Percentiles rank a stretch among this genome's conserved stretches.
phyloP scores from a whole-genome alignment of 2,888 invertebrate genomes.

The Acanthosoma haemorrhoidale region DNA sequence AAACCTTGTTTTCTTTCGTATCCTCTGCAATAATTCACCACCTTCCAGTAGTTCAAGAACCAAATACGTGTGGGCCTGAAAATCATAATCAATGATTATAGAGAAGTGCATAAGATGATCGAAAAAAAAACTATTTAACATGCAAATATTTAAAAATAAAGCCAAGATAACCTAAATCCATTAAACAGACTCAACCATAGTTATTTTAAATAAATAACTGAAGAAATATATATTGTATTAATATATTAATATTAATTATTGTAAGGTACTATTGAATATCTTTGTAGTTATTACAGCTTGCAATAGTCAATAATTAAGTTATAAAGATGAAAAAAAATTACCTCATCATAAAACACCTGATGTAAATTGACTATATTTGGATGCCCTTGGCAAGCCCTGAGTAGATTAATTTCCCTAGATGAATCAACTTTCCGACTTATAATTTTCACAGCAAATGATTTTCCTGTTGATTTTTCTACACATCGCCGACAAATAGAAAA shows the following conservation, averaged over 20 bases:
- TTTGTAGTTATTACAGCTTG: too few species aligned
- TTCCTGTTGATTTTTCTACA: conserved; percentile 63
- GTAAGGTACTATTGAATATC: too few species aligned
- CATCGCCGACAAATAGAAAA: conserved; percentile 84
- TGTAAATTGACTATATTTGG: conserved; percentile 78
- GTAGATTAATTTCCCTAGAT: conserved; percentile 67
- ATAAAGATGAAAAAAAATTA: conserved; percentile 43
- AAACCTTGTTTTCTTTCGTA: conserved; percentile 60
- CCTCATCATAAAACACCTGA: conserved; percentile 78
- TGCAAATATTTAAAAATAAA: too few species aligned
- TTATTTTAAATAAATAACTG: too few species aligned
- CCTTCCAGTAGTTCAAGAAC: conserved; percentile 80
- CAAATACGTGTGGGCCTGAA: conserved; percentile 74
- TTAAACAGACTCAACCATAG: too few species aligned
- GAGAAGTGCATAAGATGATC: too few species aligned
- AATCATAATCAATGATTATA: too few species aligned
- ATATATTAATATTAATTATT: too few species aligned
- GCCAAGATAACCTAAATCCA: too few species aligned
- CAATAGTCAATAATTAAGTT: too few species aligned
- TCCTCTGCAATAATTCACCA: conserved; percentile 70
- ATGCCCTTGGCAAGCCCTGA: conserved; percentile 82
- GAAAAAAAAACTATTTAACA: too few species aligned
- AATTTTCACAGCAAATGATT: conserved; percentile 84
- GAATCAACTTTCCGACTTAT: conserved; percentile 62
- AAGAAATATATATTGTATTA: too few species aligned